Evolutionary conservation across 2,888 invertebrate genomes (phyloP).

Genomic region (Alloplasta piceator): DNA sequence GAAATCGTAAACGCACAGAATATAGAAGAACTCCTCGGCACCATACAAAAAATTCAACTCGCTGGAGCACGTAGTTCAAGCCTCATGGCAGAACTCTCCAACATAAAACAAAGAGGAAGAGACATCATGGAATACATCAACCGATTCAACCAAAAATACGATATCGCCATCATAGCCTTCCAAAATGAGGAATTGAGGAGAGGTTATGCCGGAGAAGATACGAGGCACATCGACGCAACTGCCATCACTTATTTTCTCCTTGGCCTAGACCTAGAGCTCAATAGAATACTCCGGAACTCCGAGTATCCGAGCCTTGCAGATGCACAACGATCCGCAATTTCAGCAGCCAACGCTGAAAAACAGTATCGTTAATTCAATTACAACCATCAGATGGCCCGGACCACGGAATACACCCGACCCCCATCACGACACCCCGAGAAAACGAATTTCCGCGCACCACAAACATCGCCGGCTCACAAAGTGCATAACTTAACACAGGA

Average conservation of each 20-base stretch:
- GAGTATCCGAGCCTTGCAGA: slow-evolving; percentile 23
- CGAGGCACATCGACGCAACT: slow-evolving; percentile 21
- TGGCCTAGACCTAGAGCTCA: slow-evolving; percentile 22
- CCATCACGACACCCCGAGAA: neutral
- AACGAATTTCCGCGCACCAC: neutral
- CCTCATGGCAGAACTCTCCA: slow-evolving; percentile 14
- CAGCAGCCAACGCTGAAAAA: slow-evolving; percentile 36
- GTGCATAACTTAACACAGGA: slow-evolving; percentile 14
- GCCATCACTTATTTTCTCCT: slow-evolving; percentile 36
- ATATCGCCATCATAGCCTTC: slow-evolving; percentile 17
- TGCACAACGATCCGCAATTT: slow-evolving; percentile 10
- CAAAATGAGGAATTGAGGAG: slow-evolving; percentile 33
- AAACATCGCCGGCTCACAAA: neutral
- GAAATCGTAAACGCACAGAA: slow-evolving; percentile 12
- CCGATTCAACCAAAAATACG: slow-evolving; percentile 29
- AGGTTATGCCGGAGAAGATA: slow-evolving; percentile 22
- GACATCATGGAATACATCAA: slow-evolving; percentile 22
- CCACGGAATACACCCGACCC: neutral
- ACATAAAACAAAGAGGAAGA: slow-evolving; percentile 30
- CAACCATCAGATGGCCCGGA: too few relatives aligned
- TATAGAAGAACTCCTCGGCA: slow-evolving; percentile 18
- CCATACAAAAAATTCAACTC: slow-evolving; percentile 29
- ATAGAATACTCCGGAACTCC: slow-evolving; percentile 19
- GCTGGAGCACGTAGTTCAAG: slow-evolving; percentile 36
- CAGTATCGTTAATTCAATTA: slow-evolving; percentile 19